Percentiles rank a stretch among this genome's conserved stretches.
Evolutionary conservation across 2,888 invertebrate species (phyloP).

Genomic region (Neocrepidodera transversa): DNA sequence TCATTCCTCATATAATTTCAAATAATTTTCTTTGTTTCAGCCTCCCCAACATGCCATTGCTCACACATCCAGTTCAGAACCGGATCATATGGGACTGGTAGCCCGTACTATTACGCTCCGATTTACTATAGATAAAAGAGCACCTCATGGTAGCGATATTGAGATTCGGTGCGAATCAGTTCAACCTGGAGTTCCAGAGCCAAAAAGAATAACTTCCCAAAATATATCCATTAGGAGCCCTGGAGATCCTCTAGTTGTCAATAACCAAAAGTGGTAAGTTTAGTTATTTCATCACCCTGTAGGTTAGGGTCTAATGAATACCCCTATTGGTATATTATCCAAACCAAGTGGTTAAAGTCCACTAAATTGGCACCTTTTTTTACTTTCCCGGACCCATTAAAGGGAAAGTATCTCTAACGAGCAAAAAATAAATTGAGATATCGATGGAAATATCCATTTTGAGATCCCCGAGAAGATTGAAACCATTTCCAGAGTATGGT

Average conservation of each 20-base stretch:
- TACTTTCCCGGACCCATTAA: too few species aligned
- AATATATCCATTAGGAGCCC: constrained; percentile 43
- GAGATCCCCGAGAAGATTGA: too few species aligned
- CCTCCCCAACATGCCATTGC: constrained; percentile 47
- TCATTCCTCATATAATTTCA: too few species aligned
- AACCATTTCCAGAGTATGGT: too few species aligned
- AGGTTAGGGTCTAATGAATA: too few species aligned
- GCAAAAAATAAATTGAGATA: too few species aligned
- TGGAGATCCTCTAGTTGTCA: constrained; percentile 45
- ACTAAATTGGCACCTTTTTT: too few species aligned
- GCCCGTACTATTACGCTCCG: constrained; percentile 49
- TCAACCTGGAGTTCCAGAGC: constrained; percentile 52
- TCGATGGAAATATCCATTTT: too few species aligned
- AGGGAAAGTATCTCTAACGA: too few species aligned
- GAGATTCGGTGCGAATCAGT: constrained; percentile 54
- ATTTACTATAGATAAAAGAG: constrained; percentile 49
- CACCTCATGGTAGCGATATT: constrained; percentile 48
- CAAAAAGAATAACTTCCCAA: constrained; percentile 47
- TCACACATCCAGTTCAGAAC: constrained; percentile 49
- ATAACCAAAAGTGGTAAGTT: constrained; percentile 46
- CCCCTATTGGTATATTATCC: too few species aligned
- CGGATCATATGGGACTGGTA: constrained; percentile 48
- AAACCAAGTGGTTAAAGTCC: too few species aligned
- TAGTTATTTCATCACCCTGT: too few species aligned
- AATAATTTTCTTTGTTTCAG: constrained; percentile 45